Base-by-base conservation (phyloP, 2,797 vertebrate species). In the Erithacus rubecula region DNA sequence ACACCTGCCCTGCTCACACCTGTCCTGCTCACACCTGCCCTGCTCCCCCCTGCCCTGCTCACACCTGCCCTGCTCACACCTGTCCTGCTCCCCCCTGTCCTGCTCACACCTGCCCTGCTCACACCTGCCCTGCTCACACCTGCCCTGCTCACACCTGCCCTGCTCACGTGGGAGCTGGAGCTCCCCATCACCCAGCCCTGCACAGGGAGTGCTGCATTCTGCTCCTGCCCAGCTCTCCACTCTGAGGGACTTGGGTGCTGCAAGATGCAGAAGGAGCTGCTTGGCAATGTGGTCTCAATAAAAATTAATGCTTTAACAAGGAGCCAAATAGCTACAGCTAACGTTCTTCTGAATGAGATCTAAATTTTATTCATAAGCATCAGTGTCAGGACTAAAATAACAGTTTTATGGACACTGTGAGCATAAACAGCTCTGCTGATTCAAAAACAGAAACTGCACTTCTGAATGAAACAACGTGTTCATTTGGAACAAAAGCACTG, bases 351-450 rank as follows among this genome's bases (percentile, higher is more conserved):
- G 94, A 97, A 94, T 86, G 94, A 97, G 95, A 95, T 93, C 96
- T 96, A 79, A 90, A 97, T 96, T 96, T 94, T 94, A 96, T 95
- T 95, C 96, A 83, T 87, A 92, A 91, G 93, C 96, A 89, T 96
- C 93, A 78, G 92, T 93, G 95, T 97, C 95, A 86, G 89, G 87
- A 89, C 89, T 96, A 95, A 97, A 98, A 96, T 92, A 96, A 96
- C 94, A 95, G 89, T 96, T 97, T 97, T 93, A 97, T 94, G 93
- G 96, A 95, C 90, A 85, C 92, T 12, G 27, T 49, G 89, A 93
- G 79, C 90, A 87, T 74, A 95, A 96, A 94, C 85, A 94, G 93
- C 80, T 65, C 72, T 5, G 55, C 82, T 63, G 94, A 95, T 83
- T 95, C 92, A 74, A 94, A 97, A 91, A 49, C 95, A 96, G 95